Conservation (phyloP, 2,113 vertebrate genomes). For the Thamnaconus septentrionalis region DNA sequence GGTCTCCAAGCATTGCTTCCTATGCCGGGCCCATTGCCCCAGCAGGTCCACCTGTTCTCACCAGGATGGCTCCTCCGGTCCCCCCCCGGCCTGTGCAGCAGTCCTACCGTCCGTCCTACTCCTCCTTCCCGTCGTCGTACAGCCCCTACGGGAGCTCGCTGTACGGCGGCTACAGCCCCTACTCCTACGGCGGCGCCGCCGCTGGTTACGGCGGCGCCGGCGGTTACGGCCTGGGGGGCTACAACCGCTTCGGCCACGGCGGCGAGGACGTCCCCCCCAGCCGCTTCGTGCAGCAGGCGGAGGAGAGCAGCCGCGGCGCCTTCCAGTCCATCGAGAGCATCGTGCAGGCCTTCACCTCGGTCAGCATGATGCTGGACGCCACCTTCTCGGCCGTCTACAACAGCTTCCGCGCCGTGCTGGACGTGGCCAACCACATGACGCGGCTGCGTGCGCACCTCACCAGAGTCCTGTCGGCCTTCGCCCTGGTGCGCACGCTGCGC, state of each 20-base stretch:
- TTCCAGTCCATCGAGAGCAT: slow-evolving; percentile 99
- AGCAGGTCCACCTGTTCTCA: slow-evolving; percentile 78
- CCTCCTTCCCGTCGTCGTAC: slow-evolving; percentile 84
- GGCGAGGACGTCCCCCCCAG: slow-evolving; percentile 85
- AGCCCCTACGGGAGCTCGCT: slow-evolving; percentile 79
- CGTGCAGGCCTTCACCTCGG: slow-evolving; percentile 92
- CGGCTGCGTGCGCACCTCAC: slow-evolving; percentile 92
- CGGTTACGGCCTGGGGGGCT: slow-evolving; percentile 75
- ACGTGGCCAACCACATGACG: slow-evolving; percentile 96
- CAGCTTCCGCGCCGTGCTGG: slow-evolving; percentile 95
- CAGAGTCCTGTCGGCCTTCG: slow-evolving; percentile 94
- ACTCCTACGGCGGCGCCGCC: slow-evolving; percentile 74
- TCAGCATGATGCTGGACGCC: slow-evolving; percentile 99
- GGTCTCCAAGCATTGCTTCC: slow-evolving; percentile 83
- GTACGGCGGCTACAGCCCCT: slow-evolving; percentile 68
- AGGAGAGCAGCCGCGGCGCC: slow-evolving; percentile 95
- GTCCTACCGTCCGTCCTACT: slow-evolving; percentile 85
- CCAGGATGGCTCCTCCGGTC: slow-evolving; percentile 86
- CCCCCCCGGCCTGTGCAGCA: slow-evolving; percentile 87
- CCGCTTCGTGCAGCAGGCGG: slow-evolving; percentile 94
- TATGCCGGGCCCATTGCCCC: slow-evolving; percentile 66
- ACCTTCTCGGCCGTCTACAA: slow-evolving; percentile 98
- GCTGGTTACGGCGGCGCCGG: no score
- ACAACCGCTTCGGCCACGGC: slow-evolving; percentile 80
- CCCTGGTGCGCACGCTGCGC: slow-evolving; percentile 89